These are phyloP conservation scores for Cnemophilus loriae DNA, from an alignment of 2,113 vertebrate species.

Conservation along the genomic window DNA sequence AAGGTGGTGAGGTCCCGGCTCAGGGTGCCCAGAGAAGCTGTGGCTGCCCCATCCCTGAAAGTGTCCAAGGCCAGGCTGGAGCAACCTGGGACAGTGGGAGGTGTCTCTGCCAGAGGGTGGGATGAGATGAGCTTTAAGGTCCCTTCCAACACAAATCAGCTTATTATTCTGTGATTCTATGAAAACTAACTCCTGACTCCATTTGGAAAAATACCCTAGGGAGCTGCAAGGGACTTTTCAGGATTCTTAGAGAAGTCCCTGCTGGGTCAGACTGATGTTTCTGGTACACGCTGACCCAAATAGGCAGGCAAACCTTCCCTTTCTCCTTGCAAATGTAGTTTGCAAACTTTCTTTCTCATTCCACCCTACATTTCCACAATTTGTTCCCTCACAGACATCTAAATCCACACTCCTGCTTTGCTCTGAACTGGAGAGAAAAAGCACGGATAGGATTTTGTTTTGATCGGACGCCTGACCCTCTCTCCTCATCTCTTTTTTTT, in stretches of 20 bases:
- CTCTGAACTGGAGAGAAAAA: conserved; percentile 32
- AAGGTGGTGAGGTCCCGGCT: not conserved
- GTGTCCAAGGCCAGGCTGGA: not conserved
- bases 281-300: not conserved
- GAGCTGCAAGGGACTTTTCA: not conserved
- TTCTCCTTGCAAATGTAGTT: not conserved
- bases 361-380: not conserved
- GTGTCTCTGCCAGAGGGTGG: not conserved
- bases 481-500: conserved; percentile 48
- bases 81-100: fast-evolving
- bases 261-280: not conserved
- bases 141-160: not conserved
- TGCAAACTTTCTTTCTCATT: not conserved
- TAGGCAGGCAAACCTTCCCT: not conserved
- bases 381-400: conserved; percentile 2
- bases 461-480: conserved; percentile 41
- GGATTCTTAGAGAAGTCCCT: not conserved
- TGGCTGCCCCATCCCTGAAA: not conserved
- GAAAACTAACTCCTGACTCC: not conserved
- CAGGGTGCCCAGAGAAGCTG: not conserved
- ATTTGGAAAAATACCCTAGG: not conserved
- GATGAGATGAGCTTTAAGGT: not conserved
- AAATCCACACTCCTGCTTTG: conserved; percentile 15
- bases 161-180: not conserved
- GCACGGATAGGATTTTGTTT: conserved; percentile 43